phyloP scores from a whole-genome alignment of 2,797 vertebrate species.

The Pangasius djambal region DNA sequence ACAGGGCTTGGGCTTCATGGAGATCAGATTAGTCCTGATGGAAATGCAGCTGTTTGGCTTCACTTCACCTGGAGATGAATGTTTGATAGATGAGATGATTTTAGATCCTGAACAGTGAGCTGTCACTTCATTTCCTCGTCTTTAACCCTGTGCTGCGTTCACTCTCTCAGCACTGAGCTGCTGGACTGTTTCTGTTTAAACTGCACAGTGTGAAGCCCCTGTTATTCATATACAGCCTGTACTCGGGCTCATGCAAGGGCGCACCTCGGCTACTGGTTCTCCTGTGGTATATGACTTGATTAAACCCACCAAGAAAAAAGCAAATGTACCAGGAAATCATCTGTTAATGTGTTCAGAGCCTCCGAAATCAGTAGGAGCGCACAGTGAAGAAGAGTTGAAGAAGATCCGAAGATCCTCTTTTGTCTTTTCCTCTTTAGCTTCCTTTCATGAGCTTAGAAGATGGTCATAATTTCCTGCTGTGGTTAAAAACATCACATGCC shows the following conservation, averaged over 20 bases:
- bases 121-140: neutral
- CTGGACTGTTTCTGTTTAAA: neutral
- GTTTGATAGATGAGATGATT: neutral
- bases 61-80: neutral
- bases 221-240: neutral
- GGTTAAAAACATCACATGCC: constrained; percentile 30
- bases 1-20: neutral
- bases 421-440: neutral
- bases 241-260: neutral
- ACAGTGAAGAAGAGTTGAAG: neutral
- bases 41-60: neutral
- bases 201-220: neutral
- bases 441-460: neutral
- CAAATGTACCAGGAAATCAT: neutral
- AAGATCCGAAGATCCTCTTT: too few relatives aligned
- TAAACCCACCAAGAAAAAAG: neutral
- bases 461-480: neutral
- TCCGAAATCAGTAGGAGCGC: neutral
- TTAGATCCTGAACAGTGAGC: neutral
- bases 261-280: neutral
- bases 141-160: neutral
- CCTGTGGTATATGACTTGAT: neutral
- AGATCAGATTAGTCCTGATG: neutral
- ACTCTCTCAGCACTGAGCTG: neutral
- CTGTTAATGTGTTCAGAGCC: neutral